Conservation (phyloP, 2,797 vertebrate genomes). For the Rhabdophis nuchalis region DNA sequence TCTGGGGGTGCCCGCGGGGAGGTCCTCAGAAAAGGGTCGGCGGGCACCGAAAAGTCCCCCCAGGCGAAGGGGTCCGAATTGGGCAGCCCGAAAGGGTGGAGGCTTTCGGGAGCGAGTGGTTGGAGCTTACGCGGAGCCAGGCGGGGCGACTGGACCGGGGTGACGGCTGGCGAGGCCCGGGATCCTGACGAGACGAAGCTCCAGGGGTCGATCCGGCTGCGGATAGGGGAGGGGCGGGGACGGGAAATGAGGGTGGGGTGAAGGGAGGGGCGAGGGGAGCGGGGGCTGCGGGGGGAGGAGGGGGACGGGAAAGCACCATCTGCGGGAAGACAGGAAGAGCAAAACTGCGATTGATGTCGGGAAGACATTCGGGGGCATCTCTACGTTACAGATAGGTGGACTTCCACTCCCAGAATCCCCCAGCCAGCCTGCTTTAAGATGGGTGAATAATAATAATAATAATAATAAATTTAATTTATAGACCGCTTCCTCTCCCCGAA, state of each 20-base stretch:
- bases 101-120: constrained; percentile 44
- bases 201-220: constrained; percentile 86
- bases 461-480: too few relatives aligned
- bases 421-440: too few relatives aligned
- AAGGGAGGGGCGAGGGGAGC: constrained; percentile 74
- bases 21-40: background rate
- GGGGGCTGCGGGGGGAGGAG: constrained; percentile 72
- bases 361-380: background rate
- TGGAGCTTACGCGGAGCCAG: constrained; percentile 38
- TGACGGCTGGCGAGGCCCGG: constrained; percentile 1
- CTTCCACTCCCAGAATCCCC: background rate
- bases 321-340: constrained; percentile 17
- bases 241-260: constrained; percentile 79
- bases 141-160: constrained; percentile 41
- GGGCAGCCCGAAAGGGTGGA: constrained; percentile 75
- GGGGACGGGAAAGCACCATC: constrained; percentile 16
- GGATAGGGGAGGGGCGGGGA: constrained; percentile 82
- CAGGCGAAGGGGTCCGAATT: constrained; percentile 73
- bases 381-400: background rate
- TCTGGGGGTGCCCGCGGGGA: background rate
- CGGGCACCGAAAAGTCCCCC: constrained; percentile 64
- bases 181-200: constrained; percentile 82
- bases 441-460: too few relatives aligned
- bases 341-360: background rate
- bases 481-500: too few relatives aligned